Base-by-base conservation (phyloP, 2,797 vertebrate genomes). In the Borostomias antarcticus region DNA sequence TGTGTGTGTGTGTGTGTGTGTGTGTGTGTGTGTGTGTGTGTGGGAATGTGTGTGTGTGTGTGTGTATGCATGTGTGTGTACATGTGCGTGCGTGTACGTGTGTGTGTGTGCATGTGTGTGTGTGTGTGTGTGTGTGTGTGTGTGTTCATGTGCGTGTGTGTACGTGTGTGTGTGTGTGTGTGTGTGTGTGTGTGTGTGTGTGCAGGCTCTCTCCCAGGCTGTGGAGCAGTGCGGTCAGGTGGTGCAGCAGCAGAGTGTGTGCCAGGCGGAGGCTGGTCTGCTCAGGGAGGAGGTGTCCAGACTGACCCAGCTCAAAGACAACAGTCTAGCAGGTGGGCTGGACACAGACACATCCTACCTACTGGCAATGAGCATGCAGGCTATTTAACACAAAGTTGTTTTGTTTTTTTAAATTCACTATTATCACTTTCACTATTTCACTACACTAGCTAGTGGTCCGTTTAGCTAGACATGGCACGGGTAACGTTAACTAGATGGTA, bases 241-340 rank as follows among this genome's bases (percentile, higher is more conserved):
- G 66, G 77, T 82, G 69, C 81, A 86, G 76, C 82, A 90, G 43
- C 85, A 79, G 32, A 89, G 82, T 66, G 78, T 86, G 28, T 88
- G 88, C 87, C 78, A 85, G 82, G 74, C 72, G 68, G 84, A 91
- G n/a, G 69, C 91, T 77, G 83, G 77, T 79, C 88, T 85, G 73
- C 67, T 89, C 75, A 89, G 88, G 68, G 63, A 78, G 66, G 89
- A 92, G 72, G 82, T 90, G 43, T 82, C 82, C 64, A 60, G 65
- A 2, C 81, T 88, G 59, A 75, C 76, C 0, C 86, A 88, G 62
- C 88, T 89, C 69, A 87, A 89, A 84, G 86, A 85, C 30, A 68
- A 69, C 74, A 78, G 82, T 77, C 63, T 82, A 76, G 79, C 86
- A 74, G 86, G 85, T 90, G 83, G 72, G 73, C 45, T 26, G 37